Evolutionary conservation across 2,113 vertebrate species (phyloP).

Genomic region (Octodon degus): DNA sequence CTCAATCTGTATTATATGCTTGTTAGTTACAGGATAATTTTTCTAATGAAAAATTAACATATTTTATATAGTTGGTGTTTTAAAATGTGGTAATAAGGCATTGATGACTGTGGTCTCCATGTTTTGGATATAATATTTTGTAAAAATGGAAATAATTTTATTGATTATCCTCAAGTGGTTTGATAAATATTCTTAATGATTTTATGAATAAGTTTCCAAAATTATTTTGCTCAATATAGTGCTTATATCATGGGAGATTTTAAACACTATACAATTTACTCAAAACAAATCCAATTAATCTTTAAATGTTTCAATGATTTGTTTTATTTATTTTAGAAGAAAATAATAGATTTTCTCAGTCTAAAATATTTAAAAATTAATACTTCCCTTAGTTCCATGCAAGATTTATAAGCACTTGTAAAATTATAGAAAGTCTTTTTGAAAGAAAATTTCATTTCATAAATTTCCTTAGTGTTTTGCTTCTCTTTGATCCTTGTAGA

Average conservation of each 20-base stretch:
- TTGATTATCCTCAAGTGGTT: constrained; percentile 63
- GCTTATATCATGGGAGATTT: not conserved
- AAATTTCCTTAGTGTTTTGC: not conserved
- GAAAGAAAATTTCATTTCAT: not conserved
- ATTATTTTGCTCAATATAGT: constrained; percentile 63
- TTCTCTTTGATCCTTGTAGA: not conserved
- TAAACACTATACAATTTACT: not conserved
- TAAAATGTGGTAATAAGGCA: constrained; percentile 70
- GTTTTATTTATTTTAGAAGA: constrained; percentile 58
- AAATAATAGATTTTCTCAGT: constrained; percentile 8
- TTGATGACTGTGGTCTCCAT: constrained; percentile 58
- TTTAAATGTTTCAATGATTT: constrained; percentile 60
- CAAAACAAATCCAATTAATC: constrained; percentile 44
- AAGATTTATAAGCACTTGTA: not conserved
- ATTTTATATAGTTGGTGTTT: constrained; percentile 50
- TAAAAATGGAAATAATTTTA: constrained; percentile 70
- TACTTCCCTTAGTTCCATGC: constrained; percentile 14
- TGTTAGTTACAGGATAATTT: constrained; percentile 67
- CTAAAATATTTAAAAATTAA: constrained; percentile 36
- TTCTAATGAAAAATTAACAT: constrained; percentile 73
- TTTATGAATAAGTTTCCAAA: constrained; percentile 59
- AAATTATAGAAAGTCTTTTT: not conserved
- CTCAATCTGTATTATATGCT: constrained; percentile 72
- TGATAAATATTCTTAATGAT: constrained; percentile 66
- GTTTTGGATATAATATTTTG: constrained; percentile 67